Percentiles rank a stretch among this genome's conserved stretches.
Evolutionary conservation across 2,113 vertebrate species (phyloP).

Genomic region (Hemiprocne comata): DNA sequence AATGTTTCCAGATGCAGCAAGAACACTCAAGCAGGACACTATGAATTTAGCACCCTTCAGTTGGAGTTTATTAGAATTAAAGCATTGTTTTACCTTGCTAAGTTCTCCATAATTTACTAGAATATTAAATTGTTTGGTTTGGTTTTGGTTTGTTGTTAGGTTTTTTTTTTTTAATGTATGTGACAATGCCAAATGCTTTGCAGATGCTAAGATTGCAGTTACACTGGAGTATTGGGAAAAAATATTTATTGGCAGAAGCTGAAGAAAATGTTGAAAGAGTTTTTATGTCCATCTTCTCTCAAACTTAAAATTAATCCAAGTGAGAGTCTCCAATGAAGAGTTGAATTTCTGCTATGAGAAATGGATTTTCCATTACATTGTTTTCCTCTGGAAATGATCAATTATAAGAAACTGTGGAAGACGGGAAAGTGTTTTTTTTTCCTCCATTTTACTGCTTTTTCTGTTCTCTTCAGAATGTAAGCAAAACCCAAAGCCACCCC

Average conservation of each 20-base stretch:
- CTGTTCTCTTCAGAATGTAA: background rate
- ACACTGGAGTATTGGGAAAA: background rate
- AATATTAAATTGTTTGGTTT: background rate
- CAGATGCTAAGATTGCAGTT: constrained; percentile 13
- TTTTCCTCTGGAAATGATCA: constrained; percentile 27
- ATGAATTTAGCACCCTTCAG: background rate
- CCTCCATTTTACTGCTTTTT: background rate
- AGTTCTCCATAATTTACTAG: constrained; percentile 14
- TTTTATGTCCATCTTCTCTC: background rate
- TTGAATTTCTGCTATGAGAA: background rate
- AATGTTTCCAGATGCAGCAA: background rate
- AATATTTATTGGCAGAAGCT: background rate
- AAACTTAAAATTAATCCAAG: background rate
- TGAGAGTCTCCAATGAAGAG: rapidly evolving
- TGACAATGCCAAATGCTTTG: background rate
- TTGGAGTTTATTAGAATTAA: constrained; percentile 27
- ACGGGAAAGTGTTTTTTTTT: background rate
- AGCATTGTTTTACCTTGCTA: constrained; percentile 9
- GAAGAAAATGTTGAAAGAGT: background rate
- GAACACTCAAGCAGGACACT: background rate
- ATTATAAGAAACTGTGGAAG: constrained; percentile 6
- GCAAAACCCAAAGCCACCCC: background rate
- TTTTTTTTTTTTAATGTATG: background rate
- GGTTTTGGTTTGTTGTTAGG: background rate
- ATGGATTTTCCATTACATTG: background rate